Conservation (phyloP, 2,797 vertebrate genomes). For the Australoheros facetus region DNA sequence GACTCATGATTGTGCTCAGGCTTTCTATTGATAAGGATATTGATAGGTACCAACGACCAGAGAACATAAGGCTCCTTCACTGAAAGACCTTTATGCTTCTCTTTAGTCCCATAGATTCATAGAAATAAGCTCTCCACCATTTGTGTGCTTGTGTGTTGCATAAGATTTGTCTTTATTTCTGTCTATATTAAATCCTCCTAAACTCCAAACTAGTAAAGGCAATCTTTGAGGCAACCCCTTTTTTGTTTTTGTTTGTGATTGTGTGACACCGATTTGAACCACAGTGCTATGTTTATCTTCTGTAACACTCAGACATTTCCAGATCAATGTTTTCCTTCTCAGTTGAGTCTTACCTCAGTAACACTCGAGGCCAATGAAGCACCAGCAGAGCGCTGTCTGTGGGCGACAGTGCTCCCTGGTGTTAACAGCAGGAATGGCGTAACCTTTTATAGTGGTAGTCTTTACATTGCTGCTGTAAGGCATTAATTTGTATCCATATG, state of each 20-base stretch:
- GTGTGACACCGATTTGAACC: constrained; percentile 10
- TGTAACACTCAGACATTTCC: constrained; percentile 22
- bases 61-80: constrained; percentile 81
- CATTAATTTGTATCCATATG: accelerated
- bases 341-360: constrained; percentile 30
- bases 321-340: constrained; percentile 32
- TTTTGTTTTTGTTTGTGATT: constrained; percentile 25
- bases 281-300: constrained; percentile 13
- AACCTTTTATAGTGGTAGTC: neutral
- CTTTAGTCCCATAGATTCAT: constrained; percentile 50
- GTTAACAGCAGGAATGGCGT: constrained; percentile 28
- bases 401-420: constrained; percentile 56
- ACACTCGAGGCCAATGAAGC: constrained; percentile 31
- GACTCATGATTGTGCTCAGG: constrained; percentile 88
- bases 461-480: neutral
- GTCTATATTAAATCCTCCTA: neutral
- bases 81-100: constrained; percentile 77
- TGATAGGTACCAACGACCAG: constrained; percentile 91
- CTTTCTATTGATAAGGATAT: constrained; percentile 99
- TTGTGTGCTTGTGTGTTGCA: constrained; percentile 45
- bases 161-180: constrained; percentile 44
- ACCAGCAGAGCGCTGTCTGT: constrained; percentile 16
- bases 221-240: constrained; percentile 11
- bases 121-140: constrained; percentile 49
- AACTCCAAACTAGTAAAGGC: constrained; percentile 27